These are phyloP conservation scores for Cephus cinctus DNA, from an alignment of 1,140 invertebrate genomes.

Conservation along the genomic window DNA sequence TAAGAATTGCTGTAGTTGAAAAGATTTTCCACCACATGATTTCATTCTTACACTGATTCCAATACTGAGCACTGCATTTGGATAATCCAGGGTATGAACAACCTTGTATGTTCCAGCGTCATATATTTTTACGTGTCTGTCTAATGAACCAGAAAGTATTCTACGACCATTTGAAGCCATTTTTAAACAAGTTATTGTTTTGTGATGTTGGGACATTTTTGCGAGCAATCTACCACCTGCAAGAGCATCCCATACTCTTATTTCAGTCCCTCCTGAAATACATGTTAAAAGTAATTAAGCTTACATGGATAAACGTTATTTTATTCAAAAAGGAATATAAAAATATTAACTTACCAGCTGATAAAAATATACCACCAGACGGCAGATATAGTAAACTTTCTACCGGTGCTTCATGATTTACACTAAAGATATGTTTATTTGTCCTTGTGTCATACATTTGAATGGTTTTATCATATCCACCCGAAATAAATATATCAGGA, in stretches of 20 bases:
- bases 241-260: constrained; percentile 92
- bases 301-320: constrained; percentile 2
- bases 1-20: constrained; percentile 6
- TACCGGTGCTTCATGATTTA: constrained; percentile 89
- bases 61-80: constrained; percentile 87
- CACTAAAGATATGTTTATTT: constrained; percentile 66
- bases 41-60: constrained; percentile 68
- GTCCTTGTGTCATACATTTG: constrained; percentile 87
- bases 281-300: constrained; percentile 11
- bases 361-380: constrained; percentile 85
- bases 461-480: constrained; percentile 91
- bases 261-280: constrained; percentile 76
- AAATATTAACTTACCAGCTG: constrained; percentile 64
- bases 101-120: constrained; percentile 83
- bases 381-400: constrained; percentile 89
- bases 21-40: constrained; percentile 6
- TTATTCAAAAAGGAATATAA: constrained; percentile 1
- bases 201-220: constrained; percentile 84
- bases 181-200: constrained; percentile 85
- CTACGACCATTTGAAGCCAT: constrained; percentile 78
- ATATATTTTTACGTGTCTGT: constrained; percentile 94
- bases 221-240: constrained; percentile 80
- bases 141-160: constrained; percentile 86
- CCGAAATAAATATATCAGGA: constrained; percentile 76
- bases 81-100: constrained; percentile 86